Conservation (phyloP, 1,140 invertebrate species). For the Hyles vespertilio region DNA sequence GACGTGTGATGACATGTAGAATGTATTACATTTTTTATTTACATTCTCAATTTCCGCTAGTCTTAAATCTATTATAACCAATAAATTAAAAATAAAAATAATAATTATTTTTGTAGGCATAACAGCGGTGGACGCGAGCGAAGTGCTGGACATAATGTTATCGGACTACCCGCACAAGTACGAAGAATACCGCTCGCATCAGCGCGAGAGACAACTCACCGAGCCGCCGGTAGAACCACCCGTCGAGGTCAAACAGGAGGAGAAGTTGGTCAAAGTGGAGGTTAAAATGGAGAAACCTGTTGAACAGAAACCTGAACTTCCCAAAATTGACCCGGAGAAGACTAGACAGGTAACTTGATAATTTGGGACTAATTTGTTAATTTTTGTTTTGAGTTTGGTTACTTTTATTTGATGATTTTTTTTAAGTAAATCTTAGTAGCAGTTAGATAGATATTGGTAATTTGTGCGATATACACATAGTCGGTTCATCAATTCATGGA, state of each 20-base stretch:
- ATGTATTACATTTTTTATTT: too few relatives aligned
- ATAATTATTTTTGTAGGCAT: conserved; percentile 78
- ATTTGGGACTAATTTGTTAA: too few relatives aligned
- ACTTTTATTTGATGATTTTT: too few relatives aligned
- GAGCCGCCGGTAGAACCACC: conserved; percentile 41
- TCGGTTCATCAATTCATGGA: too few relatives aligned
- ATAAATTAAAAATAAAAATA: background rate
- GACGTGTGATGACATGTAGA: too few relatives aligned
- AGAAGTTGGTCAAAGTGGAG: conserved; percentile 36
- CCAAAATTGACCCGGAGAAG: conserved; percentile 62
- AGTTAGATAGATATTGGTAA: too few relatives aligned
- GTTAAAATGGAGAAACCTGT: conserved; percentile 39
- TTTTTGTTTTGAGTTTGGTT: too few relatives aligned
- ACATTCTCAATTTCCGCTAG: too few relatives aligned
- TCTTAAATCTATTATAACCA: too few relatives aligned
- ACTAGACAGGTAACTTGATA: conserved; percentile 46
- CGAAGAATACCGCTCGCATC: conserved; percentile 91
- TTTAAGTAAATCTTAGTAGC: too few relatives aligned
- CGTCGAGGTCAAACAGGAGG: conserved; percentile 51
- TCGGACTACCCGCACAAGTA: conserved; percentile 96
- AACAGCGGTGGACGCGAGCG: conserved; percentile 92
- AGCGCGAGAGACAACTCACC: conserved; percentile 85
- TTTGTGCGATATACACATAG: too few relatives aligned
- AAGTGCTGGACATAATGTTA: conserved; percentile 96
- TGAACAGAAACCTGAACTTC: conserved; percentile 49